These are phyloP conservation scores for Stegophylla sp. DNA, from an alignment of 2,888 invertebrate species.

Conservation along the genomic window DNA sequence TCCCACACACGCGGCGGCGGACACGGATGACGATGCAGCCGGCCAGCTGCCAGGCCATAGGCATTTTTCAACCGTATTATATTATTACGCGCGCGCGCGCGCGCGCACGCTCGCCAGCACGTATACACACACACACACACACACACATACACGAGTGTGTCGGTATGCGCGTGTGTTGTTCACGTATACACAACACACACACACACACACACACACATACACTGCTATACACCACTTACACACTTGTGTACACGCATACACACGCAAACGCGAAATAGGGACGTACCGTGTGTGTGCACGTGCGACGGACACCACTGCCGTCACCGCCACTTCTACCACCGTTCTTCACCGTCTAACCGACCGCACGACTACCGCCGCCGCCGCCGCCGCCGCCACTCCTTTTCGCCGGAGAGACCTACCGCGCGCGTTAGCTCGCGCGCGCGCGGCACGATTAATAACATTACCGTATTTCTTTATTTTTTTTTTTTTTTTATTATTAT, in stretches of 20 bases:
- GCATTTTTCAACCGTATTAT: conserved; percentile 55
- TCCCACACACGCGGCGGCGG: conserved; percentile 61
- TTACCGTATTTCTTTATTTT: neutral
- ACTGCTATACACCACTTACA: neutral
- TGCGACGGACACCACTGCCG: conserved; percentile 61
- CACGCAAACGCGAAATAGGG: neutral
- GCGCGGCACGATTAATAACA: conserved; percentile 30
- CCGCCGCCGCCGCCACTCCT: conserved; percentile 58
- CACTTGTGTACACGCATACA: neutral
- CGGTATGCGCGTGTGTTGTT: too few species aligned
- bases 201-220: neutral
- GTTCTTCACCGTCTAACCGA: conserved; percentile 51
- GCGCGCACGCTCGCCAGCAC: neutral
- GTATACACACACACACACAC: neutral
- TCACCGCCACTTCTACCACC: conserved; percentile 63
- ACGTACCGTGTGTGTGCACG: conserved; percentile 55
- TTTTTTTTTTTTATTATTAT: neutral
- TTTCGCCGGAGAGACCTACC: conserved; percentile 31
- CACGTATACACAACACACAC: neutral
- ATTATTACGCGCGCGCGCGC: conserved; percentile 36
- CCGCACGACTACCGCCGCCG: conserved; percentile 40
- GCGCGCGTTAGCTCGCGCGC: conserved; percentile 28
- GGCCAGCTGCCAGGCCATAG: conserved; percentile 60
- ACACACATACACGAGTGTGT: neutral
- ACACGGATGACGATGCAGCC: conserved; percentile 61